Evolutionary conservation across 2,888 invertebrate genomes (phyloP), one percentile per base, ranked within the genome.

Genomic region (Eupithecia insigniata): DNA sequence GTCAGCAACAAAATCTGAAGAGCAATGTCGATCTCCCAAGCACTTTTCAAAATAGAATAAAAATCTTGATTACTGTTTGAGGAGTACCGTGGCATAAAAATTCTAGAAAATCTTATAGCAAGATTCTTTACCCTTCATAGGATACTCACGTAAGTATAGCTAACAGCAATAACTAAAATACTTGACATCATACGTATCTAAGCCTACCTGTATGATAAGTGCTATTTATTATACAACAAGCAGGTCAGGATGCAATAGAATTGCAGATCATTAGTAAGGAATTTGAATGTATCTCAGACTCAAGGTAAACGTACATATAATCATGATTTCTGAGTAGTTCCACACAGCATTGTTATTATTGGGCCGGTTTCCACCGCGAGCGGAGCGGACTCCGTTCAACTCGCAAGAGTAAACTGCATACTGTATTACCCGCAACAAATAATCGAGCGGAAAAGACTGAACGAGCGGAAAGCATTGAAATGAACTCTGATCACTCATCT

Each of bases 221-320:
- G 32, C 62, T 36, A 64, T 16, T 39, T 64, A 64, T 64, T 26
- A 60, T 55, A 46, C 61, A 46, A 46, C 26, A 46, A n/a, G 67
- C 67, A 61, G 61, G 30, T 67, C 66, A 69, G 66, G 39, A 72
- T 72, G 61, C 39, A 55, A 36, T 51, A 39, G 36, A 67, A 69
- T 64, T 65, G 69, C 68, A 58, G 71, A 68, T 71, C 70, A 71
- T 76, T 74, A 70, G 46, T 43, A 60, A 71, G 74, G 75, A 77
- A 76, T 77, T 76, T 66, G 77, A 77, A 74, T 69, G 74, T 69
- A 66, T 69, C 68, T 60, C 62, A 61, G 64, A 34, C 62, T 72
- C 75, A 74, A 76, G 76, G 74, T 32, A 71, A 69, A 67, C 55
- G n/a, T n/a, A n/a, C n/a, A 43, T 74, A 67, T 65, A 70, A 72